These are phyloP conservation scores for Patiria pectinifera DNA, from an alignment of 53 echinoderm and acorn worm genomes.

Conservation along the genomic window DNA sequence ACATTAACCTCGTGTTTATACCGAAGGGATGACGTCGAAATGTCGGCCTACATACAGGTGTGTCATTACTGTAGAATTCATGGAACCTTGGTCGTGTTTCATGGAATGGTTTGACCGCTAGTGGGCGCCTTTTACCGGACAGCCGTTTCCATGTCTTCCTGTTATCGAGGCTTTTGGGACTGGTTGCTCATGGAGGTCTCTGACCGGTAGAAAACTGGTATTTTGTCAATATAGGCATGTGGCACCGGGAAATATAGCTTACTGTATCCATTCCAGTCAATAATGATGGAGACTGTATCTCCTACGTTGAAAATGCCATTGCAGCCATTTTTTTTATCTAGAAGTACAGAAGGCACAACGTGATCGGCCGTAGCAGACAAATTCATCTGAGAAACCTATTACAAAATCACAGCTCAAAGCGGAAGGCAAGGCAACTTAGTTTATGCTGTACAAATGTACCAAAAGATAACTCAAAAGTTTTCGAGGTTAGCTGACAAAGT, in stretches of 20 bases:
- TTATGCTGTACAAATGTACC: too few species aligned
- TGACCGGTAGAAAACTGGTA: background rate
- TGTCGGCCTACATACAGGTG: background rate
- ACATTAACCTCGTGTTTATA: background rate
- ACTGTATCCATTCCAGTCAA: too few species aligned
- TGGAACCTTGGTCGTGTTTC: background rate
- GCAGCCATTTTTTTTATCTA: too few species aligned
- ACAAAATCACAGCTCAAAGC: too few species aligned
- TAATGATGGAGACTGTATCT: too few species aligned
- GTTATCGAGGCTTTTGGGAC: background rate
- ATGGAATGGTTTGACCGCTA: slow-evolving; percentile 5
- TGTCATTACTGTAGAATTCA: background rate
- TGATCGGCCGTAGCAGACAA: too few species aligned
- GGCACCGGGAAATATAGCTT: background rate
- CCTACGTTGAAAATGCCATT: too few species aligned
- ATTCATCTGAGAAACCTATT: too few species aligned
- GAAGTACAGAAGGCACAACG: too few species aligned
- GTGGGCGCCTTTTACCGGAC: slow-evolving; percentile 1
- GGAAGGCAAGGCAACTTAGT: too few species aligned
- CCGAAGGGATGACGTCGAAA: background rate
- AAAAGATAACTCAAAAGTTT: too few species aligned
- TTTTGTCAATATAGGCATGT: background rate
- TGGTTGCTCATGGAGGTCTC: background rate
- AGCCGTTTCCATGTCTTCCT: slow-evolving; percentile 7
- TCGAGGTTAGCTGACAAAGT: too few species aligned